phyloP scores from a whole-genome alignment of 2,113 vertebrate species.

The Plecotus auritus region DNA sequence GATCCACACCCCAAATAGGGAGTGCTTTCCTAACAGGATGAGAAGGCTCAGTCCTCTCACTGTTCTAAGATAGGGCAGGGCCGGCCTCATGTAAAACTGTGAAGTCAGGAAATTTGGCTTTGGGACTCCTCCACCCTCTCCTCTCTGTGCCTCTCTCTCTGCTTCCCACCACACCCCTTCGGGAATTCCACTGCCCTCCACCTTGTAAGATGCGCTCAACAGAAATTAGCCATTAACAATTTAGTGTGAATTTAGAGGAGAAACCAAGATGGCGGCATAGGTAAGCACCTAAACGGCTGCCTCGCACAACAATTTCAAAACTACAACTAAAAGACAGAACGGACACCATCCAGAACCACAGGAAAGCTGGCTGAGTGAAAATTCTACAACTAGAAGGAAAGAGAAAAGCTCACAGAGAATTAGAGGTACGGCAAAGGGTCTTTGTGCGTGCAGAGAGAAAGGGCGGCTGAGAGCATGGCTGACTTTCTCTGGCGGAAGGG shows the following conservation, averaged over 20 bases:
- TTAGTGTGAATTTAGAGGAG: not conserved
- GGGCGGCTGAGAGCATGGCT: no score
- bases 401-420: no score
- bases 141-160: not conserved
- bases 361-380: no score
- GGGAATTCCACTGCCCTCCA: not conserved
- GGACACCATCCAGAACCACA: no score
- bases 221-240: not conserved
- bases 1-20: not conserved
- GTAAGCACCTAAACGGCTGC: no score
- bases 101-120: not conserved
- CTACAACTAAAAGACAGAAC: no score
- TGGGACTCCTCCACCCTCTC: not conserved
- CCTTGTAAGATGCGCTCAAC: not conserved
- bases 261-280: no score
- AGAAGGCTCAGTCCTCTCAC: constrained; percentile 17
- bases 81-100: not conserved
- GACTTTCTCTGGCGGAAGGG: no score
- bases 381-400: no score
- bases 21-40: constrained; percentile 32
- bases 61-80: not conserved
- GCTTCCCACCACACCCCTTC: not conserved
- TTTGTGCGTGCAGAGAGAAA: no score
- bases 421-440: no score
- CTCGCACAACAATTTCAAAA: no score